A percentile compares a stretch with the other conserved stretches of the same genome.
phyloP scores from a whole-genome alignment of 2,797 vertebrate genomes.

The Margarornis squamiger region DNA sequence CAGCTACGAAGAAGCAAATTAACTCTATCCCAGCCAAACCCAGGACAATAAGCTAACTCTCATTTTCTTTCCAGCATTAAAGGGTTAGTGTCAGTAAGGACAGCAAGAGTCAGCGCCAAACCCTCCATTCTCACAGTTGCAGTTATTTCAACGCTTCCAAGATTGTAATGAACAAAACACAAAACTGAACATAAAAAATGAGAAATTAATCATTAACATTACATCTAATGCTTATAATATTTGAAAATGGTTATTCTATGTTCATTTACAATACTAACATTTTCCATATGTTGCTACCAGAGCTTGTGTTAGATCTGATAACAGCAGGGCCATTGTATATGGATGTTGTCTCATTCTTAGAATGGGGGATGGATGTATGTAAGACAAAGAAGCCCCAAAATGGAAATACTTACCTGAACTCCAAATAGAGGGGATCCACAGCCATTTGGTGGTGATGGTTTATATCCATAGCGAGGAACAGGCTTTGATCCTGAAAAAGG shows the following conservation, averaged over 20 bases:
- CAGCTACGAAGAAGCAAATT: not conserved
- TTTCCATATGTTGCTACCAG: not conserved
- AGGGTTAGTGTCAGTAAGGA: not conserved
- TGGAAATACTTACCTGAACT: constrained; percentile 81
- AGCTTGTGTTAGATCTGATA: not conserved
- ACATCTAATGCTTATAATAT: not conserved
- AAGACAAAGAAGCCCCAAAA: not conserved
- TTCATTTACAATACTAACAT: not conserved
- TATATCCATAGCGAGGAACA: constrained; percentile 84
- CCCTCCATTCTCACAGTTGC: not conserved
- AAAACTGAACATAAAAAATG: not conserved
- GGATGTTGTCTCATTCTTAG: not conserved
- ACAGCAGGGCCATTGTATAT: not conserved
- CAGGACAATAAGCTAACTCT: rapidly evolving
- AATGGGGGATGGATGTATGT: not conserved
- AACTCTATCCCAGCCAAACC: not conserved
- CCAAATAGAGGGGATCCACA: constrained; percentile 97
- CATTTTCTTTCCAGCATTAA: not conserved
- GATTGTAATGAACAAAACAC: not conserved
- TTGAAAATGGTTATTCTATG: not conserved
- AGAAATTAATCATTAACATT: not conserved
- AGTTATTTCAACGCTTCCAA: rapidly evolving
- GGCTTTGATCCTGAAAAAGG: constrained; percentile 87
- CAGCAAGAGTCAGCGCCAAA: not conserved
- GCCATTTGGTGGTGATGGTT: constrained; percentile 90